Percentiles rank a stretch among this genome's conserved stretches.
Evolutionary conservation across 2,888 invertebrate species (phyloP).

Genomic region (Macrophya annulata): DNA sequence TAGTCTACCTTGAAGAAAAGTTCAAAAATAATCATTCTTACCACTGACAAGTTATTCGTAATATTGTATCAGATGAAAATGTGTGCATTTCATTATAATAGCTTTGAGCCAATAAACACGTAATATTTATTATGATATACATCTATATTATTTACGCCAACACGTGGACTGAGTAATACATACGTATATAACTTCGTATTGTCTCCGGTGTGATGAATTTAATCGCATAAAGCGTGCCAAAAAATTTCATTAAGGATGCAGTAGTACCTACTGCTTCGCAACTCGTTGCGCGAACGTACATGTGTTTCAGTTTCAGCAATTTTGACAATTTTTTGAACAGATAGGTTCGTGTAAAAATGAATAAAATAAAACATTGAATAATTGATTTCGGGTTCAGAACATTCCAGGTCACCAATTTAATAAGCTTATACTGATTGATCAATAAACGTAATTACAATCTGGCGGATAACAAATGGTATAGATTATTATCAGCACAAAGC

Average conservation of each 20-base stretch:
- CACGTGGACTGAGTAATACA: neutral
- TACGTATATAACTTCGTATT: neutral
- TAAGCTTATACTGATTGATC: neutral
- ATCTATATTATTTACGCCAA: neutral
- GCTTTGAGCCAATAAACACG: neutral
- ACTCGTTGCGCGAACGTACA: neutral
- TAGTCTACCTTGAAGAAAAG: neutral
- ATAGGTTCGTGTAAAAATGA: neutral
- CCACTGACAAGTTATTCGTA: neutral
- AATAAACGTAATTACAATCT: neutral
- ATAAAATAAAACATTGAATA: neutral
- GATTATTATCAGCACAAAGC: neutral
- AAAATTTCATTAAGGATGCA: neutral
- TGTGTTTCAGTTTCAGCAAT: neutral
- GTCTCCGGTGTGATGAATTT: neutral
- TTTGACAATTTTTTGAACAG: neutral
- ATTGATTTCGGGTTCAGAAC: neutral
- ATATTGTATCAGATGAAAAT: conserved; percentile 17
- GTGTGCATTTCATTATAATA: neutral
- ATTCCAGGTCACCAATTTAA: neutral
- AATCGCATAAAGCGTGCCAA: conserved; percentile 2
- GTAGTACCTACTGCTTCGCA: neutral
- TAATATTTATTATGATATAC: neutral
- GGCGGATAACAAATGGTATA: neutral
- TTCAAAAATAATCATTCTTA: neutral